Percentiles rank a stretch among this genome's conserved stretches.
Conservation (phyloP, 2,797 vertebrate species). For the Anguilla pacifica region DNA sequence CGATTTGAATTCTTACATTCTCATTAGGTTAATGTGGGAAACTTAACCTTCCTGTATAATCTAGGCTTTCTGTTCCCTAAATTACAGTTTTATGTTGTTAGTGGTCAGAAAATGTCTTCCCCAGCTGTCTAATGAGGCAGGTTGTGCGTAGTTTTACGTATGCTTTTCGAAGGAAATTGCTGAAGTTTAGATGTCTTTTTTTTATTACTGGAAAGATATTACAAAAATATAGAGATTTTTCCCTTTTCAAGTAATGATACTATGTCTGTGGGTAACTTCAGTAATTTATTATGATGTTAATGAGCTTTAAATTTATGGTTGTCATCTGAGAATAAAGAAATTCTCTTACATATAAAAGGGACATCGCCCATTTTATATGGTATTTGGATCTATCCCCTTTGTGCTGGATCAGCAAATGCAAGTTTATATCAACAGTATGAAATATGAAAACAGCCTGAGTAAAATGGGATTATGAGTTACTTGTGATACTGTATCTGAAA, state of each 20-base stretch:
- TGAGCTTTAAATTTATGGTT: constrained; percentile 9
- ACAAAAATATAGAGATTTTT: neutral
- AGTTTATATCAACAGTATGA: neutral
- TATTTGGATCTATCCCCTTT: neutral
- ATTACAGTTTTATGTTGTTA: neutral
- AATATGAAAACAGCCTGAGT: neutral
- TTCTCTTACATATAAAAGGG: neutral
- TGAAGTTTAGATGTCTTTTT: constrained; percentile 1
- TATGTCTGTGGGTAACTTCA: neutral
- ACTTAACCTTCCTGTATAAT: constrained; percentile 14
- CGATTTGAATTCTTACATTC: constrained; percentile 8
- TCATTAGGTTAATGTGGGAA: constrained; percentile 14
- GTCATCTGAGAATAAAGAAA: neutral
- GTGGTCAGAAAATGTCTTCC: constrained; percentile 11
- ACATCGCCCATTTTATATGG: neutral
- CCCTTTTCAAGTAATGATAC: neutral
- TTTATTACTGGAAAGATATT: neutral
- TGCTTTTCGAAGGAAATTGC: neutral
- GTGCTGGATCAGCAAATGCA: neutral
- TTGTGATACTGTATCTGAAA: neutral
- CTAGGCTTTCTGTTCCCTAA: neutral
- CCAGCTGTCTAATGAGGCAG: constrained; percentile 10
- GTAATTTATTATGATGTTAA: constrained; percentile 1
- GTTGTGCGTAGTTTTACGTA: neutral
- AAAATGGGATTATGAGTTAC: neutral